Base-by-base conservation (phyloP, 2,888 invertebrate species). In the Cephus sareptanus region DNA sequence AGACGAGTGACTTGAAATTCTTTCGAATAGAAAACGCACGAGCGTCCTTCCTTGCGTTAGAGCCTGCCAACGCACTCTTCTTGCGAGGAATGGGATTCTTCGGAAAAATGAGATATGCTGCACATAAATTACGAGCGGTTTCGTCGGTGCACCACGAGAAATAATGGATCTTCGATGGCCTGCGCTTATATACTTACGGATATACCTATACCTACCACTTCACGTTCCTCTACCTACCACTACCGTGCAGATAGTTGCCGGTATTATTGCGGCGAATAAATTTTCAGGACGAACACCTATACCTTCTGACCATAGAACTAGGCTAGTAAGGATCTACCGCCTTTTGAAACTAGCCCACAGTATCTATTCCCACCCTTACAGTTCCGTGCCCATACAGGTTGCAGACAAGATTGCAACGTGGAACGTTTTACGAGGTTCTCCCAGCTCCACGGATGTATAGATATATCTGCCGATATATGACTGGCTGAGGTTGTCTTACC, bases 241-340 rank as follows among this genome's bases (percentile, higher is more conserved):
- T 56, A 15, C 9, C 79, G 80, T 78, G 77, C 76, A 78, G 75
- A 35, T 75, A 74, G 73, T 76, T 76, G 70, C 73, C 75, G 80
- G 84, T 85, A 82, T 85, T 84, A 85, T 83, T 77, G 79, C 77
- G 75, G 74, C 81, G 85, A 85, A 85, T 85, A 85, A 85, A 85
- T 85, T 84, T 79, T 77, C 68, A 34, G 71, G 68, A 82, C 80
- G 85, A 79, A 76, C 9, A 23, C 56, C 40, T 15, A 40, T 40
- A 40, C 15, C 56, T 56, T 56, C 56, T 56, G 56, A 23, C 56
- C 56, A 56, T 56, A 56, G 56, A 56, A 56, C 56, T 23, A 56
- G 56, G 56, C 56, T 56, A 56, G 56, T 56, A 56, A 9, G 56
- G 6, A 56, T 56, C 56, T 15, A 56, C 56, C 9, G 56, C 56